Evolutionary conservation across 2,113 vertebrate species (phyloP).

Genomic region (Egretta garzetta): DNA sequence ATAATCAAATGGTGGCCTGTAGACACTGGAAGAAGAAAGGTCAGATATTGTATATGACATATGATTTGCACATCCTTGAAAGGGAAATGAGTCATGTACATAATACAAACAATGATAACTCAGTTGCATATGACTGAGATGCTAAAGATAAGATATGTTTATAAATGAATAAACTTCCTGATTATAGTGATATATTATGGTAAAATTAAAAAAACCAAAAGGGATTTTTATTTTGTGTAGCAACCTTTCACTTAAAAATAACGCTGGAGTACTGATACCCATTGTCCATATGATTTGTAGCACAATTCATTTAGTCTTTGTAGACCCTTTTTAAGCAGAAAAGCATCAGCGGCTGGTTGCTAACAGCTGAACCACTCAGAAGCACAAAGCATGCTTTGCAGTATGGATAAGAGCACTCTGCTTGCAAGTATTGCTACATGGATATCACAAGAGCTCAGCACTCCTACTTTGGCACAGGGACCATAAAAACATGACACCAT

Average conservation of each 20-base stretch:
- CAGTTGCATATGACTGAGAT: slow-evolving; percentile 76
- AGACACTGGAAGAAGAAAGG: slow-evolving; percentile 55
- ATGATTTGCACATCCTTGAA: slow-evolving; percentile 70
- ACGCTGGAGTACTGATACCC: neutral
- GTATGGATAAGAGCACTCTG: neutral
- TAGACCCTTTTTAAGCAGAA: neutral
- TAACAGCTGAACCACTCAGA: neutral
- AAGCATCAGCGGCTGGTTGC: neutral
- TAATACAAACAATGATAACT: slow-evolving; percentile 78
- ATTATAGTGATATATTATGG: slow-evolving; percentile 43
- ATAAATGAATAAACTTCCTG: slow-evolving; percentile 79
- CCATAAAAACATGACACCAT: neutral
- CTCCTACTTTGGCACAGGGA: neutral
- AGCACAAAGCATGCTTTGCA: neutral
- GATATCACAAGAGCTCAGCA: neutral
- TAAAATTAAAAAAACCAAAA: neutral
- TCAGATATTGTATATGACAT: slow-evolving; percentile 73
- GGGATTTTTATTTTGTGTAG: neutral
- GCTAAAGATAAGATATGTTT: slow-evolving; percentile 82
- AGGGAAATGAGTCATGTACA: slow-evolving; percentile 80
- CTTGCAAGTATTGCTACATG: neutral
- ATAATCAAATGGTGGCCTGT: slow-evolving; percentile 56
- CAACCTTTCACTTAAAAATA: neutral
- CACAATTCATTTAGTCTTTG: neutral
- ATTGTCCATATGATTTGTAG: neutral